phyloP scores from a whole-genome alignment of 2,113 vertebrate genomes.

The Semnornis frantzii region DNA sequence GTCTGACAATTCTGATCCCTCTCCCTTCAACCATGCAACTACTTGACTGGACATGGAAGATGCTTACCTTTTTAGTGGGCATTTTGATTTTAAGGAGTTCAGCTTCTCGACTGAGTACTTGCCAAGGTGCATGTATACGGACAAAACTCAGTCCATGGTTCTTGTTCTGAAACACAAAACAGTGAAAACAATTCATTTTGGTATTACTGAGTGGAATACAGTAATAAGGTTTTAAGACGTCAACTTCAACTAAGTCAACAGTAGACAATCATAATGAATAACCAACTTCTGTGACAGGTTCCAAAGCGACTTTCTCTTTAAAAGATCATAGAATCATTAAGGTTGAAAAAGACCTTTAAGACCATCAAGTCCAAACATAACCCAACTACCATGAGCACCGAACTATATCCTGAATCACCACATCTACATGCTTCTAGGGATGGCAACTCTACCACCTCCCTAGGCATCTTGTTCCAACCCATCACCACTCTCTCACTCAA shows the following conservation, averaged over 20 bases:
- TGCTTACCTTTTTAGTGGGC: slow-evolving; percentile 92
- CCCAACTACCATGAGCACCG: too few relatives aligned
- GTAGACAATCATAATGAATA: not conserved
- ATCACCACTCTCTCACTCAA: too few relatives aligned
- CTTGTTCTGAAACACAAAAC: slow-evolving; percentile 75
- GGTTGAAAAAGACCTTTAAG: too few relatives aligned
- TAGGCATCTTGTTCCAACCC: too few relatives aligned
- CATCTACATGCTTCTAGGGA: too few relatives aligned
- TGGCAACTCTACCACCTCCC: too few relatives aligned
- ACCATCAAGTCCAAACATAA: too few relatives aligned
- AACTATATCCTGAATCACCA: too few relatives aligned
- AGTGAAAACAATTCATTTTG: not conserved
- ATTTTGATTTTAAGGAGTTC: slow-evolving; percentile 98
- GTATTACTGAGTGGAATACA: not conserved
- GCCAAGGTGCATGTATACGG: slow-evolving; percentile 94
- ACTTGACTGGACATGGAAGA: not conserved
- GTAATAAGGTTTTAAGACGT: not conserved
- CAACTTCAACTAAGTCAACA: not conserved
- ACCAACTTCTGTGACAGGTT: not conserved
- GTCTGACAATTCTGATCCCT: too few relatives aligned
- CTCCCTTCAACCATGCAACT: too few relatives aligned
- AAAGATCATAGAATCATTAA: not conserved
- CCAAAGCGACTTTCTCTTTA: not conserved
- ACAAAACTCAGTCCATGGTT: slow-evolving; percentile 86
- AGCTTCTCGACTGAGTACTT: slow-evolving; percentile 93